Evolutionary conservation across 1,140 invertebrate species (phyloP), one percentile per base, ranked within the genome.

Genomic region (Eupristina koningsbergeri): DNA sequence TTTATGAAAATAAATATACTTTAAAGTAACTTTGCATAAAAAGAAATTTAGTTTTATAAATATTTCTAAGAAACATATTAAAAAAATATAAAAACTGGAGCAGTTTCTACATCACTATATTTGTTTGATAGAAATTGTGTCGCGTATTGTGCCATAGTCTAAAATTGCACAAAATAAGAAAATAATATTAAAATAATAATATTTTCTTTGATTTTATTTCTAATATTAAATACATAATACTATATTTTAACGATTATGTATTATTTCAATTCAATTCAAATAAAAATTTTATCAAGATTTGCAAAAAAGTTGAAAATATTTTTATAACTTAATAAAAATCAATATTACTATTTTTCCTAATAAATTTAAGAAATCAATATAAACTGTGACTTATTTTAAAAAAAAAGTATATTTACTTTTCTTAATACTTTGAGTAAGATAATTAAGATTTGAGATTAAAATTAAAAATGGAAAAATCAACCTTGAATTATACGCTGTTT

Each of bases 121-220:
- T n/a, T 71, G 67, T 71, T 41, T 36, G 67, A n/a, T 71, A 71
- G 67, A n/a, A 71, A 71, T n/a, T 71, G 67, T 71, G 36, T 71
- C 67, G 36, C 36, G 17, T 26, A 71, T 71, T 71, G 36, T 41
- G 67, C 67, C 67, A 41, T 41, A 71, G 41, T n/a, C 39, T 11
- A 41, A 8, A 41, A 41, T 7, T 41, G 36, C 22, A 71, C 19
- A 22, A 36, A 8, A 0, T n/a, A 36, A 1, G 41, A 13, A 34
- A 71, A 41, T 71, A 41, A 71, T 71, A 39, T 41, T 41, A n/a
- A 71, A 71, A 71, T 41, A 6, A 41, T 71, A 71, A 71, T 41
- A 71, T 71, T 71, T 71, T 5, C 67, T n/a, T 71, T 11, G 22
- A 6, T 71, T 3, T 71, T n/a, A 39, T 26, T 41, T 0, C 26